Base-by-base conservation (phyloP, 1,140 invertebrate species). In the Bombus sibiricus region DNA sequence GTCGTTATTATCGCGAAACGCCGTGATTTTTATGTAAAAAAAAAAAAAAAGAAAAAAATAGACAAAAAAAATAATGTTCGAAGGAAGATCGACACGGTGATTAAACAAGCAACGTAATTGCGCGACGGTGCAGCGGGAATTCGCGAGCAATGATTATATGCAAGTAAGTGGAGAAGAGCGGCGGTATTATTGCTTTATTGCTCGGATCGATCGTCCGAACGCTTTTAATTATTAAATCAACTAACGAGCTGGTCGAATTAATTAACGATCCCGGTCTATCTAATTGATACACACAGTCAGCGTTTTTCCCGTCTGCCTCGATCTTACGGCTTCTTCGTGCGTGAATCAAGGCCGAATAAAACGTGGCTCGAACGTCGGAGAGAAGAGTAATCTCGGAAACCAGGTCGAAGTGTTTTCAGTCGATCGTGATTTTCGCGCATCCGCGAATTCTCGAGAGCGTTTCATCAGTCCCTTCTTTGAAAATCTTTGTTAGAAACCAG, bases 201-300 rank as follows among this genome's bases (percentile, higher is more conserved):
- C 43, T 77, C 78, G 57, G 43, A 85, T 88, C 88, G 77, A 88
- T 88, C 83, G 53, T 39, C 69, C 81, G 76, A 47, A 53, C 62
- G 78, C 78, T 85, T 89, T 88, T 89, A 89, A 89, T 88, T 88
- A 87, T 75, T 32, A 84, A 64, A 76, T 84, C 86, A 76, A 59
- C 69, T 71, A n/a, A 82, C 81, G 74, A 76, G 81, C 79, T 59
- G 82, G 72, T 77, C 73, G 79, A 83, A 88, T 89, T 88, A 85
- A 88, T 88, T 85, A 84, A 81, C 86, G 47, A 32, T 80, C 34
- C 15, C 41, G 57, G 74, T 73, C 53, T 69, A 59, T 83, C 74
- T 79, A 75, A 87, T 37, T 41, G 66, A 71, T 37, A 80, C 32
- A 80, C 32, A 69, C 64, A 18, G 22, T 25, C 15, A 28, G 22